Evolutionary conservation across 2,113 vertebrate genomes (phyloP), one percentile per base, ranked within the genome.

Genomic region (Caloenas nicobarica): DNA sequence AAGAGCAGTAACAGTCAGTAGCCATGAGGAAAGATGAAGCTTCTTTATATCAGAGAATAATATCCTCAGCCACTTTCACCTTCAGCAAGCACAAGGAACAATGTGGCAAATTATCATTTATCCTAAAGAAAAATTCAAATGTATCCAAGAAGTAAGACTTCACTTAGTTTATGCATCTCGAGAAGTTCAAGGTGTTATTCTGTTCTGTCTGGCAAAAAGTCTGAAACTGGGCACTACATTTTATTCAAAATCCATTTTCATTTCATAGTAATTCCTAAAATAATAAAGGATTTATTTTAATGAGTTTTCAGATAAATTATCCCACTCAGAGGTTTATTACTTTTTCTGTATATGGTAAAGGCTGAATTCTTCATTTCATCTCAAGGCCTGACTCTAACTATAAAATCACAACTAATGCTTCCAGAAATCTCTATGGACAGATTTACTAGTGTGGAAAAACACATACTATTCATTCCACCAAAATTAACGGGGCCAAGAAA

Each of bases 241-340:
- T 88, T 80, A 72, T 70, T 73, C 16, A 81, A 73, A 86, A 91
- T 74, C 25, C 16, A 44, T 72, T 91, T 93, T 81, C 21, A 68
- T 64, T 94, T 81, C 53, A 64, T 68, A 16, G 33, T 84, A 74
- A 81, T 86, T 81, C 48, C 33, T 73, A 81, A 89, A 89, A 86
- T 73, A 83, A 79, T 56, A 77, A 86, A 62, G 25, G 46, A 40
- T 93, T 91, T 86, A 65, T 90, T 90, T 90, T 70, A 78, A 66
- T 60, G 12, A 11, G 4, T 51, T 79, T 77, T 53, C 38, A 81
- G 69, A 81, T 66, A 89, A 78, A 78, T 57, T 61, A 54, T 58
- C 31, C 62, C 38, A 61, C 21, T 16, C 4, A 5, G 73, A 90
- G 11, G 77, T 58, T 78, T 77, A 79, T 15, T 81, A 21, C 7